phyloP scores from a whole-genome alignment of 1,140 invertebrate species.

The Zaprionus ghesquierei region DNA sequence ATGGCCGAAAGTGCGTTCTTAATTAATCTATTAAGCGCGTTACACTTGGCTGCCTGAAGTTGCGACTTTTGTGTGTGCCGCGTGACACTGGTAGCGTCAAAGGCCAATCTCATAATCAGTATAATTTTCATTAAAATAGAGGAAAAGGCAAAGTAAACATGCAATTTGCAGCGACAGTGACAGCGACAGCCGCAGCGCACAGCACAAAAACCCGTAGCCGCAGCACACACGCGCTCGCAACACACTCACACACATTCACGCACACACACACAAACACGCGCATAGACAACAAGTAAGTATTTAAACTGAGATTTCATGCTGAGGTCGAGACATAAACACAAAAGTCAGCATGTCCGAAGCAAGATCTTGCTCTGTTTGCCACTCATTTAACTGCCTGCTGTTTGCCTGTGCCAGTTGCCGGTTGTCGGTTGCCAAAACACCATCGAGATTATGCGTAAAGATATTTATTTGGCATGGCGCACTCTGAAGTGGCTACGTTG shows the following conservation, averaged over 20 bases:
- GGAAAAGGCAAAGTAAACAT: slow-evolving; percentile 31
- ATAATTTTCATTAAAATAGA: slow-evolving; percentile 70
- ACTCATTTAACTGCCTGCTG: slow-evolving; percentile 21
- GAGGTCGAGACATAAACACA: slow-evolving; percentile 33
- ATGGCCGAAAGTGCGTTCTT: slow-evolving; percentile 19
- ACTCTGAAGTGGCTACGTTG: slow-evolving; percentile 33
- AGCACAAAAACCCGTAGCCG: slow-evolving; percentile 2
- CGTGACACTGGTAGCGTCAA: slow-evolving; percentile 28
- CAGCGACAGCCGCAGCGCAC: not conserved
- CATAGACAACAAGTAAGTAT: slow-evolving; percentile 12
- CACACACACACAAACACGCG: not conserved
- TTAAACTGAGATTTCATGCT: slow-evolving; percentile 54
- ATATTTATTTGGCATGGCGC: slow-evolving; percentile 68
- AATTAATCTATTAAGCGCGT: slow-evolving; percentile 43
- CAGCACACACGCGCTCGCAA: slow-evolving; percentile 11
- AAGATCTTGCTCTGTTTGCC: slow-evolving; percentile 40
- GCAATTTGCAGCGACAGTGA: not conserved
- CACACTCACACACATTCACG: not conserved
- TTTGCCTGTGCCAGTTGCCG: slow-evolving; percentile 1
- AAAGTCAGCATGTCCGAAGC: slow-evolving; percentile 46
- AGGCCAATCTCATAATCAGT: slow-evolving; percentile 74
- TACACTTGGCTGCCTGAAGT: slow-evolving; percentile 29
- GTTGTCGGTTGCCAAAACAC: slow-evolving; percentile 17
- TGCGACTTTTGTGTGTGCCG: slow-evolving; percentile 41
- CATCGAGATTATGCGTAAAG: slow-evolving; percentile 67